Conservation (phyloP, 2,113 vertebrate species). For the Eolophus roseicapilla region DNA sequence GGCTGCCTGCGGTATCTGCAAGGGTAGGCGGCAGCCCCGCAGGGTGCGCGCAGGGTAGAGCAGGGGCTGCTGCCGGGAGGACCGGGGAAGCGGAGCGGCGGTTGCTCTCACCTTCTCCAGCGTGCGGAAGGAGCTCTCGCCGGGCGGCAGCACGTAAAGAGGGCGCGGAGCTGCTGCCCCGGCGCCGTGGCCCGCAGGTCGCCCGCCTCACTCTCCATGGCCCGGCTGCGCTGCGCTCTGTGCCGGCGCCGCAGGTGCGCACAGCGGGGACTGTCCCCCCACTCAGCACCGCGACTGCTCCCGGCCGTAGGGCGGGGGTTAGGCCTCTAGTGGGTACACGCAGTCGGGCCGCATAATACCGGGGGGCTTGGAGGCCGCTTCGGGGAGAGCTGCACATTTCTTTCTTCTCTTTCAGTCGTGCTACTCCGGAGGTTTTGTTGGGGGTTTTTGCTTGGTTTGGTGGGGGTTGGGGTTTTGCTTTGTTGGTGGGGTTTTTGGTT, state of each 20-base stretch:
- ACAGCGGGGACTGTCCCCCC: neutral
- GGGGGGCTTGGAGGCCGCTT: accelerated
- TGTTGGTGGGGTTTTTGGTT: neutral
- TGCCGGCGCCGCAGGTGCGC: neutral
- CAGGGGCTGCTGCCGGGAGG: neutral
- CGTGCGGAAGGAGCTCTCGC: conserved; percentile 80
- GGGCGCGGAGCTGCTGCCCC: conserved; percentile 72
- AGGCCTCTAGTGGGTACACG: neutral
- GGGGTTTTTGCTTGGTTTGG: too few relatives aligned
- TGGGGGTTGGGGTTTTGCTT: neutral
- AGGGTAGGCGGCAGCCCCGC: neutral
- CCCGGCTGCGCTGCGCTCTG: neutral
- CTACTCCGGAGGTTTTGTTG: too few relatives aligned
- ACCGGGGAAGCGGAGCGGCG: neutral
- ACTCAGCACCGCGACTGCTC: neutral
- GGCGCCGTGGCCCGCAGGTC: neutral
- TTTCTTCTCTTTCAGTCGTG: accelerated
- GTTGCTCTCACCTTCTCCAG: conserved; percentile 81
- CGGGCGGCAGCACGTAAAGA: conserved; percentile 81
- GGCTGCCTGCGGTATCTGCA: neutral
- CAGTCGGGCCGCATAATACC: too few relatives aligned
- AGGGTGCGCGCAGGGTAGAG: neutral
- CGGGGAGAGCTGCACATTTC: accelerated
- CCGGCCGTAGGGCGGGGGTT: too few relatives aligned
- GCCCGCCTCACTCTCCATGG: neutral